phyloP scores from a whole-genome alignment of 1,140 invertebrate species.

The Drosophila arizonae region DNA sequence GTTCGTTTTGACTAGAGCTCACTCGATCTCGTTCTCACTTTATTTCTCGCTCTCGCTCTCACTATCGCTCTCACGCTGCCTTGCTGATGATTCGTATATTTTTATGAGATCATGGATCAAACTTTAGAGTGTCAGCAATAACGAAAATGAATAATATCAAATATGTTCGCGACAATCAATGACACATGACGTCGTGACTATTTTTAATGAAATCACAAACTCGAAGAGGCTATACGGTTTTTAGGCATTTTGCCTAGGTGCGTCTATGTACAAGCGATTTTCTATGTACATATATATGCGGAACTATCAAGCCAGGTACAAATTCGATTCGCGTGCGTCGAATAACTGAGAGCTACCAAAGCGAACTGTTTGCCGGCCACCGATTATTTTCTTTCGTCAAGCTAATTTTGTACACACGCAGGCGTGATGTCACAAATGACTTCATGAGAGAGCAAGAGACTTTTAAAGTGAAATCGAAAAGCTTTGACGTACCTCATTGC shows the following conservation, averaged over 20 bases:
- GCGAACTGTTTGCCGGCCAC: slow-evolving; percentile 10
- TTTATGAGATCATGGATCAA: slow-evolving; percentile 37
- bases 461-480: background rate
- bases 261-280: slow-evolving; percentile 16
- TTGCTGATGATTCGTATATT: background rate
- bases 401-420: slow-evolving; percentile 5
- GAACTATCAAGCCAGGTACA: background rate
- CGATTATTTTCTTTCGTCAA: background rate
- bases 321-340: slow-evolving; percentile 1
- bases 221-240: background rate
- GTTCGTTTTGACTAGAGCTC: slow-evolving; percentile 1
- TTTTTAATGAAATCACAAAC: slow-evolving; percentile 24
- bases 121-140: slow-evolving; percentile 3
- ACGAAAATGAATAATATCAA: slow-evolving; percentile 12
- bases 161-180: slow-evolving; percentile 4
- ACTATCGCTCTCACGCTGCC: background rate
- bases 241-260: slow-evolving; percentile 17
- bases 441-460: background rate
- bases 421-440: slow-evolving; percentile 15
- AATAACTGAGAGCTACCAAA: slow-evolving; percentile 23
- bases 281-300: background rate
- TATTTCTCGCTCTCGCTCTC: slow-evolving; percentile 7
- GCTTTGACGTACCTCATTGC: background rate
- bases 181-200: slow-evolving; percentile 5
- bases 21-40: slow-evolving; percentile 10